Conservation (phyloP, 2,113 vertebrate species). For the Python bivittatus region DNA sequence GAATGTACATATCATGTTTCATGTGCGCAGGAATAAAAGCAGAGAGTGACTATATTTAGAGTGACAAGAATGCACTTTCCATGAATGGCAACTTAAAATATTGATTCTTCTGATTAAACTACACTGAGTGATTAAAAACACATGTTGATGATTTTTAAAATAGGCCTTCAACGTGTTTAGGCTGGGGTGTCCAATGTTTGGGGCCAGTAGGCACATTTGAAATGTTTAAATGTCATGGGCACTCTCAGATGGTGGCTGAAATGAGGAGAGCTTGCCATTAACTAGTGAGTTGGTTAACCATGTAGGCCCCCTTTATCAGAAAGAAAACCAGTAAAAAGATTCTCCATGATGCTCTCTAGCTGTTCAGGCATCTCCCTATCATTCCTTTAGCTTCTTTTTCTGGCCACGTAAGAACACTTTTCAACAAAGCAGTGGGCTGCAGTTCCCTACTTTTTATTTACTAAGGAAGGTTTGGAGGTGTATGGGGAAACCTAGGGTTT, state of each 20-base stretch:
- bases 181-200: neutral
- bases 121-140: neutral
- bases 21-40: neutral
- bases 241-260: neutral
- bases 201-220: neutral
- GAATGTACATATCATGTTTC: neutral
- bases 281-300: neutral
- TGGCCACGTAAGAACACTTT: neutral
- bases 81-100: neutral
- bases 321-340: neutral
- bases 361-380: neutral
- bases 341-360: neutral
- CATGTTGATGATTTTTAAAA: neutral
- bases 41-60: neutral
- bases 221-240: neutral
- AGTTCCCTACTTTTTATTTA: neutral
- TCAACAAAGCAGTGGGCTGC: neutral
- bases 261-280: neutral
- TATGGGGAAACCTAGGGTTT: neutral
- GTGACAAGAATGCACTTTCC: neutral
- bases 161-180: neutral
- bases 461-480: neutral
- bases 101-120: neutral
- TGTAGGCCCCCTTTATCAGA: neutral
- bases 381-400: neutral